Percentiles rank a stretch among this genome's conserved stretches.
These are phyloP conservation scores for Cephus pygmeus DNA, from an alignment of 2,888 invertebrate genomes.

Conservation along the genomic window DNA sequence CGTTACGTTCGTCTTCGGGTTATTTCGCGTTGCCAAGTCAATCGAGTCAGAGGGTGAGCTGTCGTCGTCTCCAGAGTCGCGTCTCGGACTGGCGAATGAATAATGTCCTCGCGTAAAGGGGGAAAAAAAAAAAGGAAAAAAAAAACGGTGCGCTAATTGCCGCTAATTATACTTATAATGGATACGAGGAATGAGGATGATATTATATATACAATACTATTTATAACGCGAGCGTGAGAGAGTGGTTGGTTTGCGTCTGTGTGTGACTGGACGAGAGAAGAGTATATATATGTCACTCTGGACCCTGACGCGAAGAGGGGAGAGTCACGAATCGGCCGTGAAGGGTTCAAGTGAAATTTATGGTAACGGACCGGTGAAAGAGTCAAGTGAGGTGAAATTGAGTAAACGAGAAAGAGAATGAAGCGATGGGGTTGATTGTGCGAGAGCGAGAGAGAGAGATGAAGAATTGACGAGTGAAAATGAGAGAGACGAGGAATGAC, in stretches of 20 bases:
- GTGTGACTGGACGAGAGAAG: background rate
- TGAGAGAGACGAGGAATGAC: constrained; percentile 36
- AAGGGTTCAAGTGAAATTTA: background rate
- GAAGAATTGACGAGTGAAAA: constrained; percentile 13
- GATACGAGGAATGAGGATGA: constrained; percentile 41
- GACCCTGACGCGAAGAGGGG: background rate
- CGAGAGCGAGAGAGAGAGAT: constrained; percentile 10
- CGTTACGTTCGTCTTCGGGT: background rate
- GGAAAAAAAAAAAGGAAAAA: constrained; percentile 11
- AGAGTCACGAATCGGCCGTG: background rate
- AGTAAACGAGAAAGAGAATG: constrained; percentile 12
- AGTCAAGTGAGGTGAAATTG: constrained; percentile 30
- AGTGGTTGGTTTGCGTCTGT: background rate
- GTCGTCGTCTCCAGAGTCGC: background rate
- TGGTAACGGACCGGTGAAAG: background rate
- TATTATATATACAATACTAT: constrained; percentile 56
- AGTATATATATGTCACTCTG: background rate
- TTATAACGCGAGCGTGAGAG: constrained; percentile 45
- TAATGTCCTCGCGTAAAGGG: background rate
- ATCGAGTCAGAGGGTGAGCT: background rate
- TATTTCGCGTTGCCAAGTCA: background rate
- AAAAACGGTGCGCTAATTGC: constrained; percentile 50
- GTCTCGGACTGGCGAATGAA: background rate
- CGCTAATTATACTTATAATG: constrained; percentile 47
- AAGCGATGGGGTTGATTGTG: constrained; percentile 13